These are phyloP conservation scores for Lepidonotus clava DNA, from an alignment of 2,888 invertebrate species.

Conservation along the genomic window DNA sequence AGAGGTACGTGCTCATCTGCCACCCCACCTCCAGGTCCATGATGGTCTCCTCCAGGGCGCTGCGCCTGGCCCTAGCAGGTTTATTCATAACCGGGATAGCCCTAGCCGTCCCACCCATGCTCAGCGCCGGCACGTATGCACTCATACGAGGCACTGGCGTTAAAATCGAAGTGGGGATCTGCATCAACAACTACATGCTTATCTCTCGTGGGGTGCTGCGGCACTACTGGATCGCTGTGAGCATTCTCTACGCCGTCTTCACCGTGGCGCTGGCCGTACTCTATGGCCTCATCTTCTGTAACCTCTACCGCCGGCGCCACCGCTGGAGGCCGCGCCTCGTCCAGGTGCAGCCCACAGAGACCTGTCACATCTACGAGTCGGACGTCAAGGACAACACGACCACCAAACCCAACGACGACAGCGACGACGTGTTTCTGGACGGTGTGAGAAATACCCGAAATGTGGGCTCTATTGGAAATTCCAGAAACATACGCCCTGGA, in stretches of 20 bases:
- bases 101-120: conserved; percentile 68
- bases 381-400: background rate
- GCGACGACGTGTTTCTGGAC: too few species aligned
- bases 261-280: background rate
- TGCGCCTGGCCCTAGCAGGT: background rate
- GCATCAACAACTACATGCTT: conserved; percentile 26
- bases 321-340: conserved; percentile 19
- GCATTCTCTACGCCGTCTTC: conserved; percentile 32
- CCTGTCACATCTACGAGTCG: background rate
- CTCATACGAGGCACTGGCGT: background rate
- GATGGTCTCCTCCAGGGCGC: background rate
- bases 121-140: conserved; percentile 67
- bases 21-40: conserved; percentile 60
- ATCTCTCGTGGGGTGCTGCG: conserved; percentile 19
- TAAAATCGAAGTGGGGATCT: conserved; percentile 6
- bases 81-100: conserved; percentile 55
- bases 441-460: too few species aligned
- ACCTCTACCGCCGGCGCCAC: background rate
- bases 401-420: too few species aligned
- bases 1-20: conserved; percentile 72
- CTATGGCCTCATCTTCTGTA: conserved; percentile 44
- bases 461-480: too few species aligned
- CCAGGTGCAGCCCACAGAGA: background rate
- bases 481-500: too few species aligned
- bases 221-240: conserved; percentile 53